Evolutionary conservation across 2,113 vertebrate genomes (phyloP), one percentile per base, ranked within the genome.

Genomic region (Chelonoidis abingdonii): DNA sequence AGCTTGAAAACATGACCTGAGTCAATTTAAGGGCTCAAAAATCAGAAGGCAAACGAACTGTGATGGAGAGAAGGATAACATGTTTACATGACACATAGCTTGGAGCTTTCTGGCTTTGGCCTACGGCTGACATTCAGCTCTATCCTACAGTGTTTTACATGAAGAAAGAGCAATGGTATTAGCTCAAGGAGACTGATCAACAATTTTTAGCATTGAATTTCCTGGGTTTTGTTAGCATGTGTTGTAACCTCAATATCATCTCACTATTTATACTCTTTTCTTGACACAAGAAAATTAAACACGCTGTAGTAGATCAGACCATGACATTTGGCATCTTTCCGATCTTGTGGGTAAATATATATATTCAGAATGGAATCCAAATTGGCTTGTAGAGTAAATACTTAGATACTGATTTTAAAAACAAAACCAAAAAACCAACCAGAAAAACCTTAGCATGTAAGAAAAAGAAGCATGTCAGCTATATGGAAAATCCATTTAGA

Each of bases 101-200:
- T 38, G 1, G 31, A 81, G 83, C 38, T 88, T 89, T 89, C 87
- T 93, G 95, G 50, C 38, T 35, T 35, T 91, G 80, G 38, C 7
- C 38, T 47, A 59, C 52, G 76, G 65, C 47, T 88, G 29, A 87
- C 50, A 1, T 25, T 93, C 14, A 75, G 75, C 53, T 50, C 76
- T 72, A 29, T 84, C 52, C 31, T 31, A 3, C 56, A 52, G 19
- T 47, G 25, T 47, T 4, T 1, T 22, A 4, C 84, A 21, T 25
- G n/a, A 89, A 94, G 90, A 83, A 96, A 96, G 59, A 92, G 76
- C 47, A 54, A 35, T 56, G 56, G 83, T 84, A 75, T 93, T 90
- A 69, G 38, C 93, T 65, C 57, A 80, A 84, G 84, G 81, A 86
- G 27, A 82, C 95, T 89, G 65, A 93, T 96, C 95, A 93, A 54